Conservation (phyloP, 2,113 vertebrate genomes). For the Solea senegalensis region DNA sequence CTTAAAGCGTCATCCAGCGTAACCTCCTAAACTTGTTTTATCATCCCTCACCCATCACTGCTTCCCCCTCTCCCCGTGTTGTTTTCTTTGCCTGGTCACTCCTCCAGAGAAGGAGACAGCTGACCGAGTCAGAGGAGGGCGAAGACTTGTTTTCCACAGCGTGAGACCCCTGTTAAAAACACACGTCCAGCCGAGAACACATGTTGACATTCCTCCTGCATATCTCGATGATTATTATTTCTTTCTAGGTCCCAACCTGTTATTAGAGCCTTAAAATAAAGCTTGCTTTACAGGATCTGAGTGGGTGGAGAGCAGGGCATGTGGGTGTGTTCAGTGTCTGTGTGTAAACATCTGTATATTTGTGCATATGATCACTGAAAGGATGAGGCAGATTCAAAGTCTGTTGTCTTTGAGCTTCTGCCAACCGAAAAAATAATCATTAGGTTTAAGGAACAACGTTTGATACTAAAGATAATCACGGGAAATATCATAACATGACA, state of each 20-base stretch:
- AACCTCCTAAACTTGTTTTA: constrained; percentile 20
- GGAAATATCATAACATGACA: no score
- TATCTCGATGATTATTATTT: constrained; percentile 72
- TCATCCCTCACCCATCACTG: background rate
- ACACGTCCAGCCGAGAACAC: constrained; percentile 50
- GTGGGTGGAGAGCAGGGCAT: constrained; percentile 27
- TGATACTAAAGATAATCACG: no score
- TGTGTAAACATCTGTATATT: constrained; percentile 41
- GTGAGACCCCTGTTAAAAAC: constrained; percentile 52
- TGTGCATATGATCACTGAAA: constrained; percentile 24
- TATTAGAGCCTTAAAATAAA: constrained; percentile 72
- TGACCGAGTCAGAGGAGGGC: constrained; percentile 40
- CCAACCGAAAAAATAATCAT: background rate
- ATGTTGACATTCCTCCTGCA: constrained; percentile 72
- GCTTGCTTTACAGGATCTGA: constrained; percentile 50
- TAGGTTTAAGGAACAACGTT: background rate
- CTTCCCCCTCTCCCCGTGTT: background rate
- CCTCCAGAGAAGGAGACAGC: constrained; percentile 28
- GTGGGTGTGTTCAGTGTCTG: constrained; percentile 21
- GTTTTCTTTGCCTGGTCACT: constrained; percentile 37
- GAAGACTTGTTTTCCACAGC: constrained; percentile 45
- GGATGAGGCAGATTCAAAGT: background rate
- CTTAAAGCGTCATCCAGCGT: background rate
- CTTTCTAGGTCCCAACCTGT: constrained; percentile 51
- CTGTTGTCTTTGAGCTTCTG: no score